phyloP scores from a whole-genome alignment of 2,888 invertebrate genomes.

The Nymphalis urticae region DNA sequence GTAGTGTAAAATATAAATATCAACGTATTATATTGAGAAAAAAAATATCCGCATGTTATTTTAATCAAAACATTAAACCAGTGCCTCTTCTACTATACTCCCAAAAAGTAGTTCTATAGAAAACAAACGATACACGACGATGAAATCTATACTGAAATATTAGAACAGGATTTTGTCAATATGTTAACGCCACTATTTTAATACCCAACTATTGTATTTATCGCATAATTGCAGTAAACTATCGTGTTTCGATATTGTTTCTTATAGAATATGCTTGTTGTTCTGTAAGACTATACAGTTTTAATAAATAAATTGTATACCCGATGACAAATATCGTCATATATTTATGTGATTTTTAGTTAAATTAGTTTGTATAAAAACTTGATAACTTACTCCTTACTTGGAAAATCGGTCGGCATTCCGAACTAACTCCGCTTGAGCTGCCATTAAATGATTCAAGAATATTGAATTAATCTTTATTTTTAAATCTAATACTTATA shows the following conservation, averaged over 20 bases:
- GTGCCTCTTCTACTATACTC: slow-evolving; percentile 1
- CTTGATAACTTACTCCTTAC: slow-evolving; percentile 23
- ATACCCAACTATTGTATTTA: not conserved
- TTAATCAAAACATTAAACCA: not conserved
- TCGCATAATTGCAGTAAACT: not conserved
- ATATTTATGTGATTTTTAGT: slow-evolving; percentile 22
- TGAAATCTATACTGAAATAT: not conserved
- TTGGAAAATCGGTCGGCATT: slow-evolving; percentile 16
- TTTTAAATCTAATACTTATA: slow-evolving; percentile 19
- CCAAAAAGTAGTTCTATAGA: not conserved
- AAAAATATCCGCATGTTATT: not conserved
- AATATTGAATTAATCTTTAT: slow-evolving; percentile 12
- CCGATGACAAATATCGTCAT: slow-evolving; percentile 19
- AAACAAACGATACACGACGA: not conserved
- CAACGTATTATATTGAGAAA: not conserved
- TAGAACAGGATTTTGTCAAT: no score
- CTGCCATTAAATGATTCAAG: slow-evolving; percentile 26
- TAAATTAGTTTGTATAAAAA: slow-evolving; percentile 9
- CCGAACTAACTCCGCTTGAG: slow-evolving; percentile 4
- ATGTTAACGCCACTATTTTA: not conserved
- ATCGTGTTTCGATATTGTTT: not conserved
- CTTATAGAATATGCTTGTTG: not conserved
- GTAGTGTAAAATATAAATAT: not conserved
- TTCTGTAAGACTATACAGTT: slow-evolving; percentile 9
- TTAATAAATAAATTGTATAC: slow-evolving; percentile 34